Evolutionary conservation across 2,797 vertebrate genomes (phyloP), one percentile per base, ranked within the genome.

Genomic region (Tenualosa thibaudeaui): DNA sequence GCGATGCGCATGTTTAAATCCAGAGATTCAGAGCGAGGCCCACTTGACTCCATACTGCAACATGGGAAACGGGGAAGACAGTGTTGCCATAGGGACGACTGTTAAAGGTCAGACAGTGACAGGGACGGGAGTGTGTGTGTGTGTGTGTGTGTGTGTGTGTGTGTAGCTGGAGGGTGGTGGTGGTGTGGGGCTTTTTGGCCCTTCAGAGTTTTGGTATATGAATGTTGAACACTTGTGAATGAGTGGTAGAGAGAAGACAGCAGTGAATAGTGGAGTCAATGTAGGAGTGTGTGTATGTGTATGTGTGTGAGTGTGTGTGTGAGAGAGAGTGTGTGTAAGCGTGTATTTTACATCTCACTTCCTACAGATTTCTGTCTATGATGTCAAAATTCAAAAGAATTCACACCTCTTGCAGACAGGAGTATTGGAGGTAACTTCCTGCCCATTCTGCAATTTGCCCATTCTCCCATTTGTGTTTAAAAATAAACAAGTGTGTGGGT

Each of bases 31-130:
- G 84, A 75, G 91, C 78, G 84, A 75, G 91, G 93, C 90, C 87
- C 91, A 91, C 93, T 94, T 92, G 93, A 94, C 93, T 94, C 91
- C 87, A 89, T 90, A 88, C 89, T 81, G 84, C 87, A 86, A 90
- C 90, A 90, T 90, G 91, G 92, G 90, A 51, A 17, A 60, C 56
- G 75, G 90, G 91, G 88, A 89, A 92, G 90, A 91, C 84, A 83
- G 86, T 75, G 93, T 93, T 94, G 91, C 93, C 91, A 94, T 90
- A 92, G 93, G 92, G 91, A 94, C 89, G 86, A 89, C 87, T 85
- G 83, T 84, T 88, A 89, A 93, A 94, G 94, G 93, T 94, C 93
- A 94, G 91, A 87, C 90, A 65, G 24, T 89, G 31, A 31, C 31
- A 86, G 6, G 86, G 81, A 87, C 85, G 84, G 88, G 85, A 85